Percentiles rank a stretch among this genome's conserved stretches.
These are phyloP conservation scores for Ceratothoa steindachneri DNA, from an alignment of 2,888 invertebrate genomes.

Conservation along the genomic window DNA sequence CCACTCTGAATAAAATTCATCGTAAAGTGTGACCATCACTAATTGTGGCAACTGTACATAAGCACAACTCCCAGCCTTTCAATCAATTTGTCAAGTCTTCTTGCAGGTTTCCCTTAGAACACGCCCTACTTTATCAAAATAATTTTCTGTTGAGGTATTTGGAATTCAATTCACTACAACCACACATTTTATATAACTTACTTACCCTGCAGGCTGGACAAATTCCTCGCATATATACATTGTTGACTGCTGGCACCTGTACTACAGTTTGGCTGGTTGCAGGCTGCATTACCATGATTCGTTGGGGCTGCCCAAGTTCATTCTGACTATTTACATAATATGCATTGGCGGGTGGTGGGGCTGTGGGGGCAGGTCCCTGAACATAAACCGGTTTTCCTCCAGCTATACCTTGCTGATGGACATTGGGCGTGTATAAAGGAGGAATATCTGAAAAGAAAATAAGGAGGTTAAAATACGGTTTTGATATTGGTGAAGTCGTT, in stretches of 20 bases:
- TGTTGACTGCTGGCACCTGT: not conserved
- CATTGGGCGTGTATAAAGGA: not conserved
- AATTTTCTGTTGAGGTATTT: too few species aligned
- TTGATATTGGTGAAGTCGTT: too few species aligned
- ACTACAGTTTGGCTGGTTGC: not conserved
- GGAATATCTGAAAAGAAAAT: not conserved
- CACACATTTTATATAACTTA: too few species aligned
- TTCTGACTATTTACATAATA: not conserved
- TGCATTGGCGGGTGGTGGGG: not conserved
- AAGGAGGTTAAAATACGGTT: too few species aligned
- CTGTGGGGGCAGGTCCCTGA: not conserved
- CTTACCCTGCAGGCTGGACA: constrained; percentile 23
- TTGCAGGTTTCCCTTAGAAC: too few species aligned
- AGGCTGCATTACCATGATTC: not conserved
- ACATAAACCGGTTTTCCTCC: not conserved
- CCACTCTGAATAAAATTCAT: too few species aligned
- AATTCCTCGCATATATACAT: not conserved
- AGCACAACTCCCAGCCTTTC: too few species aligned
- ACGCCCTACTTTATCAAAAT: too few species aligned
- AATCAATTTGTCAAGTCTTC: too few species aligned
- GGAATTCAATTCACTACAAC: too few species aligned
- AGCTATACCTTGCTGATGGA: not conserved
- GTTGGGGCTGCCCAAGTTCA: not conserved
- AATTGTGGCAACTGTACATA: too few species aligned
- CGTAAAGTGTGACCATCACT: too few species aligned